Percentiles rank a stretch among this genome's conserved stretches.
These are phyloP conservation scores for Acrobasis repandana DNA, from an alignment of 2,888 invertebrate genomes.

Conservation along the genomic window DNA sequence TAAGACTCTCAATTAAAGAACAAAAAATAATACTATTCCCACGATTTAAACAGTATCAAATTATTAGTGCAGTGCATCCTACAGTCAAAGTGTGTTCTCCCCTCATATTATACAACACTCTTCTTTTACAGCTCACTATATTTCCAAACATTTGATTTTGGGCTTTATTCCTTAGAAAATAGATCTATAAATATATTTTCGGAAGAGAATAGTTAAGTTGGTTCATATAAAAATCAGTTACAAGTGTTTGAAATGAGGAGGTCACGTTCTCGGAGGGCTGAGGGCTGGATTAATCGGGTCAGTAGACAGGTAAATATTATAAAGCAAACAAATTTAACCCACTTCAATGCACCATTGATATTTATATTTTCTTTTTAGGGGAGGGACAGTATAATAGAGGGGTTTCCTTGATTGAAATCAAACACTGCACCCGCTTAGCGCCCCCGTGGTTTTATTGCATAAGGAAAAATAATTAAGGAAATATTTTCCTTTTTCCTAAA, in stretches of 20 bases:
- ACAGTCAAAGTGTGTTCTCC: slow-evolving; percentile 56
- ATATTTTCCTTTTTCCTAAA: slow-evolving; percentile 4
- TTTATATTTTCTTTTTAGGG: slow-evolving; percentile 54
- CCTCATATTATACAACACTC: slow-evolving; percentile 44
- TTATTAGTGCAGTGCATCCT: slow-evolving; percentile 55
- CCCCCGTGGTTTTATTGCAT: slow-evolving; percentile 20
- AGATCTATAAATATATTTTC: slow-evolving; percentile 27
- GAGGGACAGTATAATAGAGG: slow-evolving; percentile 27
- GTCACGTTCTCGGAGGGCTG: slow-evolving; percentile 54
- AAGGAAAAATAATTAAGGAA: slow-evolving; percentile 14
- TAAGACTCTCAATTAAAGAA: not conserved
- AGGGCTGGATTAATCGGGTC: slow-evolving; percentile 73
- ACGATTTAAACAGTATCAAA: slow-evolving; percentile 72
- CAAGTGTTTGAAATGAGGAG: slow-evolving; percentile 71
- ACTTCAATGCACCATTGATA: slow-evolving; percentile 77
- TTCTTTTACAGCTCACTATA: not conserved
- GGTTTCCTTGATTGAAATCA: slow-evolving; percentile 25
- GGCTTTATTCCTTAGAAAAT: slow-evolving; percentile 31
- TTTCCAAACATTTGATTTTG: slow-evolving; percentile 31
- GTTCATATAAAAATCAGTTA: slow-evolving; percentile 68
- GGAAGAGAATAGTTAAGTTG: slow-evolving; percentile 30
- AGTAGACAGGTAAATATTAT: slow-evolving; percentile 79
- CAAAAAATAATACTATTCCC: slow-evolving; percentile 49
- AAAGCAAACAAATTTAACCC: slow-evolving; percentile 76
- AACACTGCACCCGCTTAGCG: slow-evolving; percentile 7